These are phyloP conservation scores for Phrynocephalus versicolor DNA, from an alignment of 2,113 vertebrate species.

Conservation along the genomic window DNA sequence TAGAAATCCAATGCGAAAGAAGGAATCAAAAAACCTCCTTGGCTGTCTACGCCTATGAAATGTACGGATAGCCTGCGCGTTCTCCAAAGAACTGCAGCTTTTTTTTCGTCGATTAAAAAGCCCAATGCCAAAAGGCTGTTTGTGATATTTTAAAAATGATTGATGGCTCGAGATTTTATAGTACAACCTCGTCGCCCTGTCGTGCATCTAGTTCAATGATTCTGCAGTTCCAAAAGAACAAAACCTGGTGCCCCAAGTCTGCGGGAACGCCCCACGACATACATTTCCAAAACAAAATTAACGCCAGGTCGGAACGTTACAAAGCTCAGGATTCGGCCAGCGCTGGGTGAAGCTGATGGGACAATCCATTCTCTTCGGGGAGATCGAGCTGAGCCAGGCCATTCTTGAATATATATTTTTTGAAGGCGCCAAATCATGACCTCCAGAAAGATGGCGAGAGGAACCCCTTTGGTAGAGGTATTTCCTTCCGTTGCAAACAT, in stretches of 20 bases:
- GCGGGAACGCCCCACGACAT: neutral
- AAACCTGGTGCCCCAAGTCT: neutral
- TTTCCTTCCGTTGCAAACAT: constrained; percentile 69
- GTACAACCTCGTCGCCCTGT: neutral
- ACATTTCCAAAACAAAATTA: neutral
- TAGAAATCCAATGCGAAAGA: too few relatives aligned
- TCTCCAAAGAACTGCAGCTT: neutral
- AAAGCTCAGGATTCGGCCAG: neutral
- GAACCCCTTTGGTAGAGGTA: constrained; percentile 85
- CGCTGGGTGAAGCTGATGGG: neutral
- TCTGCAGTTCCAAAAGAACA: neutral
- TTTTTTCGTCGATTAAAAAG: neutral
- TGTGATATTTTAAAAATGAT: constrained; percentile 39
- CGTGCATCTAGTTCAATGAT: too few relatives aligned
- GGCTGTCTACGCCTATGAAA: neutral
- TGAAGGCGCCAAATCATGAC: constrained; percentile 64
- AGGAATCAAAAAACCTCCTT: neutral
- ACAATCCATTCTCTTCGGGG: neutral
- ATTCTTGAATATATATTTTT: neutral
- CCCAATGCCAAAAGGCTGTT: neutral
- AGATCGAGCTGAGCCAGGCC: neutral
- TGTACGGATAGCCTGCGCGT: neutral
- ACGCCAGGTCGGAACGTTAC: neutral
- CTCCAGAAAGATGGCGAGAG: constrained; percentile 85
- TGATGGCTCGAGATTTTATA: neutral